Evolutionary conservation across 2,113 vertebrate genomes (phyloP), one percentile per base, ranked within the genome.

Genomic region (Gadus chalcogrammus): DNA sequence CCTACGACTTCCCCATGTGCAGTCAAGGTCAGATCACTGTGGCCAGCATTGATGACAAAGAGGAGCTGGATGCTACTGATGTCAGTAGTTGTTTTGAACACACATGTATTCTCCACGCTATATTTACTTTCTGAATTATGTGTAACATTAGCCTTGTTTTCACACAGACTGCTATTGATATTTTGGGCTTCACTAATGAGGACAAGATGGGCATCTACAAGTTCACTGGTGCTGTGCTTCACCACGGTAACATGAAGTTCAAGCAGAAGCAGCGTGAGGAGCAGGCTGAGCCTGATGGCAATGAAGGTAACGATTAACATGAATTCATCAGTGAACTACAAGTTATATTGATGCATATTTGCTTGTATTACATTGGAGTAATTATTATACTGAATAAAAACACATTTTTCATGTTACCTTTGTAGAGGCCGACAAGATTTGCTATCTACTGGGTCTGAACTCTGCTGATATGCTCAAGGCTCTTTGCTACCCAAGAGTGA

Each of bases 1-100:
- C 89, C 0, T 91, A 90, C 1, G 87, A 91, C 74, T 91, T 87
- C 73, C 84, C 84, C 20, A 75, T 88, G 85, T 76, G 89, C 28
- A 91, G 89, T 67, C 88, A 90, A 72, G 90, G 90, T 0, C 87
- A 91, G 84, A 91, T 90, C 70, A 67, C 71, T 63, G 87, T 90
- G 69, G 76, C 83, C 67, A 88, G 87, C 75, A 90, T 90, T n/a
- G 75, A 88, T 0, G 89, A 91, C 75, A 87, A 58, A 65, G 87
- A 90, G 2, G 89, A 91, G 73, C 77, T 91, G 71, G 53, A 84
- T 55, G 87, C 86, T 28, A 91, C 90, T 48, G 42, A 48, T 48
- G 42, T 48, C 42, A 48, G 42, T 48, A 9, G 42, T 48, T 48
- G 42, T 48, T 48, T 48, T 2, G 8, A 48, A 48, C 42, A 48